Percentiles rank a stretch among this genome's conserved stretches.
Conservation (phyloP, 2,797 vertebrate species). For the Urophycis tenuis region DNA sequence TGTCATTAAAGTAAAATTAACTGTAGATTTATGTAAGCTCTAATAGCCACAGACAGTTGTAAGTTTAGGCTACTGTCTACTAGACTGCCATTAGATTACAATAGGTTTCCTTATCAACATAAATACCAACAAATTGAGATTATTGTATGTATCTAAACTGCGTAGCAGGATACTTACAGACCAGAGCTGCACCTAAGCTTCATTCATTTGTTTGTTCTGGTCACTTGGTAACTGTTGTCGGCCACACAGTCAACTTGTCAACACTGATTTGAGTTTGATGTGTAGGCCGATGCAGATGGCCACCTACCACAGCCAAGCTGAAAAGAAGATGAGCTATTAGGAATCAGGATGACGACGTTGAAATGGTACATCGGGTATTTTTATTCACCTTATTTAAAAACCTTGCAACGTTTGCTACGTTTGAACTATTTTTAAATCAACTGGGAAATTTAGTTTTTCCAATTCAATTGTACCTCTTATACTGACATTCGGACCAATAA, state of each 20-base stretch:
- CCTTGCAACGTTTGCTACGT: too few species aligned
- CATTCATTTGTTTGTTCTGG: slow-evolving; percentile 55
- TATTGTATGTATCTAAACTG: not conserved
- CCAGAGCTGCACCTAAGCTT: slow-evolving; percentile 16
- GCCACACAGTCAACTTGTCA: slow-evolving; percentile 41
- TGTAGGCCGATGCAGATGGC: not conserved
- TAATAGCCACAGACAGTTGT: not conserved
- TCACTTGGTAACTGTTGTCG: slow-evolving; percentile 62
- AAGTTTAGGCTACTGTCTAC: not conserved
- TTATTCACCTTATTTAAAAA: too few species aligned
- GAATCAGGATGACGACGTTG: not conserved
- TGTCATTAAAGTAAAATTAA: not conserved
- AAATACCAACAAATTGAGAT: not conserved
- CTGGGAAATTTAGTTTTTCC: too few species aligned
- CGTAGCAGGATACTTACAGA: slow-evolving; percentile 36
- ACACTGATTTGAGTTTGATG: slow-evolving; percentile 35
- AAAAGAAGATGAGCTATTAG: not conserved
- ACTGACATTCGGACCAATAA: too few species aligned
- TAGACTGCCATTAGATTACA: not conserved
- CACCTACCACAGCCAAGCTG: not conserved
- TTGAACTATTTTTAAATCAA: too few species aligned
- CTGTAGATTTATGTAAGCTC: not conserved
- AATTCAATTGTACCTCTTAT: too few species aligned
- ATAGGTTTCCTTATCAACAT: not conserved
- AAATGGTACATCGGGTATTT: too few species aligned